Evolutionary conservation across 2,888 invertebrate genomes (phyloP), one percentile per base, ranked within the genome.

Genomic region (Cerastoderma edule): DNA sequence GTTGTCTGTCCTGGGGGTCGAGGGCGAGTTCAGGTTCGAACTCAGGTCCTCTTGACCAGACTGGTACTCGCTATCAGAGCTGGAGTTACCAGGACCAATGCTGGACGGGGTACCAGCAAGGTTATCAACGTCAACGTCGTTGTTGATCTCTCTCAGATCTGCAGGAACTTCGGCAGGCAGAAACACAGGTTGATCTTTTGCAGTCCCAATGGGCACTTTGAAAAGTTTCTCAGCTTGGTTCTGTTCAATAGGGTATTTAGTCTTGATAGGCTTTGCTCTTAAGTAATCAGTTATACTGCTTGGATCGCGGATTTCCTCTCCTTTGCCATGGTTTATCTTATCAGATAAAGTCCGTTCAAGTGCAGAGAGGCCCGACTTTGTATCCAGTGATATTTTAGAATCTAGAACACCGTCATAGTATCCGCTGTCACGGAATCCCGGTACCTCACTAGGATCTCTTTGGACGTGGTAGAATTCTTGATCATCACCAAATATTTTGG

Each of bases 41-140:
- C 72, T 72, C 13, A 78, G 54, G 67, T 80, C 80, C 63, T 83
- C 83, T 46, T 73, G 63, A 5, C 80, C 83, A 6, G 83, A 83
- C 73, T 75, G 78, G 39, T 80, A 83, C 50, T 83, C 83, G 28
- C 83, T 78, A 35, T 83, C 83, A 1, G 83, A 78, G 0, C 46
- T 56, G n/a, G 83, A 76, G 13, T 66, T 71, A 1, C 50, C 60
- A 6, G 27, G 46, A 27, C 53, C 48, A 32, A 71, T 27, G 53
- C 78, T 78, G 2, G 69, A 39, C 4, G 78, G 75, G n/a, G 78
- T 75, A 22, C 66, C 46, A 30, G 50, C 48, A 27, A 27, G 33
- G 30, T 27, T 27, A 8, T 56, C 30, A 6, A 19, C 27, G 16
- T 24, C 27, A 13, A 5, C 3, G 24, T 6, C 30, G 27, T 8